Conservation (phyloP, 2,888 invertebrate genomes). For the Stenurella melanura region DNA sequence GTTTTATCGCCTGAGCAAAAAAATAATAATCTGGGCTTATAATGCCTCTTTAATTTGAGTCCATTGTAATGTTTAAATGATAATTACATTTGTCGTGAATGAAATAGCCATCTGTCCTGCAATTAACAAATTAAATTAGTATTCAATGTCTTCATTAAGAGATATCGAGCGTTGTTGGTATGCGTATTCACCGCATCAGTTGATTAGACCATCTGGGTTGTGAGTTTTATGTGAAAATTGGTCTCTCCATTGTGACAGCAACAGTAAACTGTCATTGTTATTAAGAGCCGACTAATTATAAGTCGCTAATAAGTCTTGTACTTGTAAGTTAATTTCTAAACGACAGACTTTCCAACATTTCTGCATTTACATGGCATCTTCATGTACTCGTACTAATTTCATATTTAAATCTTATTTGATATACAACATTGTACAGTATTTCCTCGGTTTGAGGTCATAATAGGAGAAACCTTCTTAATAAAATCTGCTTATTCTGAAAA, state of each 20-base stretch:
- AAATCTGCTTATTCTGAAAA: too few relatives aligned
- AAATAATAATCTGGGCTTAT: background rate
- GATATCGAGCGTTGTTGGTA: slow-evolving; percentile 11
- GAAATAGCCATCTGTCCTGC: background rate
- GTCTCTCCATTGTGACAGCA: background rate
- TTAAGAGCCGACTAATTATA: background rate
- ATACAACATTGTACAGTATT: too few relatives aligned
- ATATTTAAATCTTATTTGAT: too few relatives aligned
- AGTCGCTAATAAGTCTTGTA: too few relatives aligned
- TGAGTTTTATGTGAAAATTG: background rate
- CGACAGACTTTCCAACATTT: too few relatives aligned
- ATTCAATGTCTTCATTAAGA: slow-evolving; percentile 7
- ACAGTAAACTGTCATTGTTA: background rate
- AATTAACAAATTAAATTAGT: slow-evolving; percentile 24
- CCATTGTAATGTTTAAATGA: background rate
- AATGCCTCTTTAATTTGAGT: background rate
- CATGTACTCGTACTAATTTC: too few relatives aligned
- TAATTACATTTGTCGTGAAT: background rate
- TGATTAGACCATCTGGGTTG: background rate
- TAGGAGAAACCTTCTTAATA: too few relatives aligned
- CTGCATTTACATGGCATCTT: too few relatives aligned
- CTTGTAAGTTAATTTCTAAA: too few relatives aligned
- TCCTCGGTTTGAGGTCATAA: too few relatives aligned
- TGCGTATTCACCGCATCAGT: background rate
- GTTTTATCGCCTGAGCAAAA: background rate